A percentile compares a stretch with the other conserved stretches of the same genome.
Conservation (phyloP, 2,888 invertebrate species). For the Molanna angustata region DNA sequence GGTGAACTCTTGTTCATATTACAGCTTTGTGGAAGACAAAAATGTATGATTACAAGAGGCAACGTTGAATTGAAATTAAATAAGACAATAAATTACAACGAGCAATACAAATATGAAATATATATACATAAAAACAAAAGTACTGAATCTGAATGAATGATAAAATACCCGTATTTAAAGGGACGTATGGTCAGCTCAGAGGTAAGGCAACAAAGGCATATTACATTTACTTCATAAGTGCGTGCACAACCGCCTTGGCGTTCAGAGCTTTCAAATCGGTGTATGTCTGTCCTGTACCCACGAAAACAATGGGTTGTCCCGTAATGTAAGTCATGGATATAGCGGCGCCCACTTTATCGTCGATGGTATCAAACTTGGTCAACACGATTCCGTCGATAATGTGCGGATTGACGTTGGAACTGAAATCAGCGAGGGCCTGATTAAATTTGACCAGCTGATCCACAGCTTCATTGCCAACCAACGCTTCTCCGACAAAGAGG, state of each 20-base stretch:
- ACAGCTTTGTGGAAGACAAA: no score
- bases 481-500: slow-evolving; percentile 98
- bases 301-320: slow-evolving; percentile 98
- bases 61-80: no score
- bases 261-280: slow-evolving; percentile 96
- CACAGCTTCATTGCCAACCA: slow-evolving; percentile 99
- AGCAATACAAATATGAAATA: no score
- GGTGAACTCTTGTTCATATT: no score
- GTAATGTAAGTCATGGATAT: slow-evolving; percentile 99
- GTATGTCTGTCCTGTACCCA: slow-evolving; percentile 99
- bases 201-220: slow-evolving; percentile 23
- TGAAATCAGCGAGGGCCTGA: slow-evolving; percentile 93
- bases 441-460: slow-evolving; percentile 99
- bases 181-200: no score
- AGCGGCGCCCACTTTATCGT: slow-evolving; percentile 99
- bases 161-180: no score
- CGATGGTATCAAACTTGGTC: slow-evolving; percentile 99
- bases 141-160: no score
- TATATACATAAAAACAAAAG: no score
- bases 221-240: slow-evolving; percentile 91
- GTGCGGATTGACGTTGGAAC: slow-evolving; percentile 73
- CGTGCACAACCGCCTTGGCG: slow-evolving; percentile 92
- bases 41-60: no score
- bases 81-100: no score
- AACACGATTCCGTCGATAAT: slow-evolving; percentile 98